Percentiles rank a stretch among this genome's conserved stretches.
These are phyloP conservation scores for Gavialis gangeticus DNA, from an alignment of 2,113 vertebrate species.

Conservation along the genomic window DNA sequence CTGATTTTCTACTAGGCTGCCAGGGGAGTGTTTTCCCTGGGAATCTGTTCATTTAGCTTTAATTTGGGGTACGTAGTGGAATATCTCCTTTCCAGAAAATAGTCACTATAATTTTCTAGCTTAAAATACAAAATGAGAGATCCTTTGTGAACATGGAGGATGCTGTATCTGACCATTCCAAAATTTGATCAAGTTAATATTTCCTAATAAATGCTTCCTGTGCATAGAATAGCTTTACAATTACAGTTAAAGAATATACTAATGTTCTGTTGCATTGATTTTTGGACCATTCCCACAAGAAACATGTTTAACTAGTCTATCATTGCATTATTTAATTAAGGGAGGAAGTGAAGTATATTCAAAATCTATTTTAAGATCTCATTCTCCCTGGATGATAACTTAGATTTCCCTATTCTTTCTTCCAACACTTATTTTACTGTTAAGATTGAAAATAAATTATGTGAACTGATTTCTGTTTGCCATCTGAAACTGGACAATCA, in stretches of 20 bases:
- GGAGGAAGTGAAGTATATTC: constrained; percentile 59
- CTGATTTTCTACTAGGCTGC: not conserved
- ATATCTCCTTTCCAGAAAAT: not conserved
- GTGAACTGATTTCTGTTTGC: not conserved
- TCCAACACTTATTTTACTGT: not conserved
- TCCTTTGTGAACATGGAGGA: constrained; percentile 34
- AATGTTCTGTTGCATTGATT: constrained; percentile 44
- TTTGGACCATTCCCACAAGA: constrained; percentile 19
- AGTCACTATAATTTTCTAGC: not conserved
- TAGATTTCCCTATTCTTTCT: constrained; percentile 36
- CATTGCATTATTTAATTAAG: constrained; percentile 71
- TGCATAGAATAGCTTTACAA: constrained; percentile 56
- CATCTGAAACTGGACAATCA: not conserved
- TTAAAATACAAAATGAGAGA: constrained; percentile 59
- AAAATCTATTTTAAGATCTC: constrained; percentile 24
- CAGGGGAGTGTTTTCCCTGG: not conserved
- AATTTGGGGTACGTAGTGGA: not conserved
- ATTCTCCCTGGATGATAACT: constrained; percentile 34
- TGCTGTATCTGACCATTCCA: constrained; percentile 34
- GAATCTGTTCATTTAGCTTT: not conserved
- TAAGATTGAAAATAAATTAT: constrained; percentile 57
- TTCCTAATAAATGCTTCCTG: constrained; percentile 57
- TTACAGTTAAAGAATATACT: constrained; percentile 66
- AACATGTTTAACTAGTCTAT: constrained; percentile 39
- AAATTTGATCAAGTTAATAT: constrained; percentile 33